Conservation (phyloP, 2,888 invertebrate genomes). For the Boloria euphrosyne region DNA sequence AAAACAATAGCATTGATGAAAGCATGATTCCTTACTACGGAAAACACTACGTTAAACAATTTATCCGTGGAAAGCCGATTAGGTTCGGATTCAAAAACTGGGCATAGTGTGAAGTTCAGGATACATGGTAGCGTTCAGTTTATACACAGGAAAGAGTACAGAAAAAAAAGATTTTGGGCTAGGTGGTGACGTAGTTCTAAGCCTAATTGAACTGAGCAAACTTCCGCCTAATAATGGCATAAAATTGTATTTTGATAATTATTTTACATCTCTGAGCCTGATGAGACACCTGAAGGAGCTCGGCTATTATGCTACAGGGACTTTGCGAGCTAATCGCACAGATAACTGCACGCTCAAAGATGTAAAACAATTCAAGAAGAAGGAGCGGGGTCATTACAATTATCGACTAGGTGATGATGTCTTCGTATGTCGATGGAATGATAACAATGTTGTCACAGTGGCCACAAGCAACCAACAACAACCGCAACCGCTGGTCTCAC, state of each 20-base stretch:
- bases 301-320: conserved; percentile 33
- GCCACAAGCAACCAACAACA: conserved; percentile 32
- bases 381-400: conserved; percentile 32
- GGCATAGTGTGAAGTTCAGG: conserved; percentile 31
- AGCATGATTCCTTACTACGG: conserved; percentile 8
- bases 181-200: conserved; percentile 33
- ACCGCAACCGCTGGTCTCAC: no score
- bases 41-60: conserved; percentile 17
- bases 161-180: conserved; percentile 4
- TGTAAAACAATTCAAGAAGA: conserved; percentile 32
- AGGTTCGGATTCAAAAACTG: conserved; percentile 36
- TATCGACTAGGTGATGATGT: conserved; percentile 34
- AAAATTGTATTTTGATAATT: conserved; percentile 37
- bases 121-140: not conserved
- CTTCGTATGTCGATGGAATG: conserved; percentile 32
- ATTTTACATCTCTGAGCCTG: conserved; percentile 32
- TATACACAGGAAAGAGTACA: not conserved
- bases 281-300: conserved; percentile 32
- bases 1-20: no score
- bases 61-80: conserved; percentile 34
- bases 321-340: conserved; percentile 26
- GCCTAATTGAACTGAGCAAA: conserved; percentile 24
- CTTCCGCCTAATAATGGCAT: conserved; percentile 27
- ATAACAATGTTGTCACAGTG: conserved; percentile 34
- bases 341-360: conserved; percentile 38